Base-by-base conservation (phyloP, 64 coral and sea anemone genomes). In the Acropora yongei region DNA sequence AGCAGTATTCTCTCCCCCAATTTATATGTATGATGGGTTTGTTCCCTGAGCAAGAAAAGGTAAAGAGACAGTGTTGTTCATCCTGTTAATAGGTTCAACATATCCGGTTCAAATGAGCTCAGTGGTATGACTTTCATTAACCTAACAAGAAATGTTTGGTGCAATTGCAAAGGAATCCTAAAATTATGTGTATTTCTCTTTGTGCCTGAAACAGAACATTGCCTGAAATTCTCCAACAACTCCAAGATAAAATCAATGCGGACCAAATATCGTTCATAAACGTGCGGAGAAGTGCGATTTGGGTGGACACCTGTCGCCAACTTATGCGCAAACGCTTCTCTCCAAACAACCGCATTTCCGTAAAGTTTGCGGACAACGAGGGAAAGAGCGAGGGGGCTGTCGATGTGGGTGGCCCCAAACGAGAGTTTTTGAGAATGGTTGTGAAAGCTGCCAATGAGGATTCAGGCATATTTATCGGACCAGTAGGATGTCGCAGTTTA, bases 301-400 rank as follows among this genome's bases (percentile, higher is more conserved):
- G 77, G 77, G 11, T 63, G 2, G 89, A 91, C 49, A 51, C 78
- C 63, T 73, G 75, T 46, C 63, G 89, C 3, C 66, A 82, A 50
- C 47, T 91, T 13, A 46, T 55, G 55, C 11, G 65, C 4, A 91
- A 91, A 53, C 51, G 55, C 10, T 82, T 91, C 13, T 72, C 79
- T 30, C 77, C 78, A 42, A 8, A 8, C 7, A 71, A 50, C 40
- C 30, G 19, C 19, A 82, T 91, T 42, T 91, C 89, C 3, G 89
- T 82, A 41, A 78, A 79, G 17, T 91, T 91, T 91, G 89, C 89
- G 0, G 89, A 91, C 72, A 79, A 80, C 11, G 63, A 82, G 40
- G 78, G 89, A 11, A 90, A 46, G 7, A 90, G 88, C 39, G 88
- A 90, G 61, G 88, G 88, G 3, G 88, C 88, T 7, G 78, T 91